phyloP scores from a whole-genome alignment of 2,888 invertebrate species.

The Aphodius sticticus region DNA sequence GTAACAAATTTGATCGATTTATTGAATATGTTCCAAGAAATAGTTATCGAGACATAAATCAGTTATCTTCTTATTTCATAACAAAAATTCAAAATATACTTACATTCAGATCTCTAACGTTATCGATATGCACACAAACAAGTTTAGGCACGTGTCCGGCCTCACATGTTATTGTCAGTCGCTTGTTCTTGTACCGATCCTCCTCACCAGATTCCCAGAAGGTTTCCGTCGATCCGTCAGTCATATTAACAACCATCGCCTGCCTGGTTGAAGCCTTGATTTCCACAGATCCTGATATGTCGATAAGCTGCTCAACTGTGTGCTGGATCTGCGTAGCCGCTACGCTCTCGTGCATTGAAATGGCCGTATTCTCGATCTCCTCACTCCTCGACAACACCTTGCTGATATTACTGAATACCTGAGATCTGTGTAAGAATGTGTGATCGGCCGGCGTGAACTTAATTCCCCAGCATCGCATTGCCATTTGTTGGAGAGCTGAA shows the following conservation, averaged over 20 bases:
- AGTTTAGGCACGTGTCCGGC: conserved; percentile 74
- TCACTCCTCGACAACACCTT: conserved; percentile 94
- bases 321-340: conserved; percentile 54
- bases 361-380: conserved; percentile 72
- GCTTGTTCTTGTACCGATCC: conserved; percentile 91
- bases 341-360: conserved; percentile 67
- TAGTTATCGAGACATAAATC: too few relatives aligned
- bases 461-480: conserved; percentile 92
- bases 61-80: background rate
- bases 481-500: conserved; percentile 88
- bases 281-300: conserved; percentile 79
- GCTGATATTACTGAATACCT: conserved; percentile 88
- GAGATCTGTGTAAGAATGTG: conserved; percentile 81
- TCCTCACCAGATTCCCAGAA: conserved; percentile 99
- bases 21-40: too few relatives aligned
- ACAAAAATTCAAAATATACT: conserved; percentile 49
- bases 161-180: conserved; percentile 74
- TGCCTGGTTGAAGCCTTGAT: conserved; percentile 92
- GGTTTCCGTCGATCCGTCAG: conserved; percentile 95
- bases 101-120: conserved; percentile 89
- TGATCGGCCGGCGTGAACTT: conserved; percentile 90
- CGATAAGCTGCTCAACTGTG: conserved; percentile 72
- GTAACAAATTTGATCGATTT: too few relatives aligned
- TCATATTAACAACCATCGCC: conserved; percentile 92
- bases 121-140: conserved; percentile 92